phyloP scores from a whole-genome alignment of 2,888 invertebrate genomes.

The Nymphalis c-album region DNA sequence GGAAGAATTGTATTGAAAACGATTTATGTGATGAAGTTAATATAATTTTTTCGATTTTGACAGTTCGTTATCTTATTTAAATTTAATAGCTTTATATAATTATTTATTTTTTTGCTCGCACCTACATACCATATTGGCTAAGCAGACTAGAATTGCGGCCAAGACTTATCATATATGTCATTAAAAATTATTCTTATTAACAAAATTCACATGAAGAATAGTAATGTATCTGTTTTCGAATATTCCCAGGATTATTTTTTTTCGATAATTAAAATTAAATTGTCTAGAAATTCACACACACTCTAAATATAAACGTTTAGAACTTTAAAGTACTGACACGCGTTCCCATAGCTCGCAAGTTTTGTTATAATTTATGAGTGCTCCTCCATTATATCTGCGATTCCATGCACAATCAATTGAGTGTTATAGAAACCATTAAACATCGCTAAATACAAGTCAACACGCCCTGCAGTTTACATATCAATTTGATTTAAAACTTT shows the following conservation, averaged over 20 bases:
- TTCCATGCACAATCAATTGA: constrained; percentile 74
- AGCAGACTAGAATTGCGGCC: too few relatives aligned
- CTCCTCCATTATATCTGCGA: constrained; percentile 53
- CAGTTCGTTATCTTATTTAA: background rate
- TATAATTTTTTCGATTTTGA: background rate
- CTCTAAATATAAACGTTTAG: constrained; percentile 37
- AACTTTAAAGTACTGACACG: constrained; percentile 55
- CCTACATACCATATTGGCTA: too few relatives aligned
- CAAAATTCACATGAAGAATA: background rate
- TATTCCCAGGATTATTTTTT: background rate
- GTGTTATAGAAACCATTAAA: constrained; percentile 78
- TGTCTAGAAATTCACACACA: constrained; percentile 37
- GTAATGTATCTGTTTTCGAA: background rate
- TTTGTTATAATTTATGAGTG: constrained; percentile 58
- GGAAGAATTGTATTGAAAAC: constrained; percentile 29
- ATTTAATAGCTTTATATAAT: too few relatives aligned
- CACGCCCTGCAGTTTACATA: constrained; percentile 72
- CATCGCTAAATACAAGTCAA: constrained; percentile 62
- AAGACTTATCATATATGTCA: background rate
- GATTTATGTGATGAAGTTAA: background rate
- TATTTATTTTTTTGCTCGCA: too few relatives aligned
- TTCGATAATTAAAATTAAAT: constrained; percentile 4
- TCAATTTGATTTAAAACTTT: constrained; percentile 59
- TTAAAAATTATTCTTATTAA: background rate
- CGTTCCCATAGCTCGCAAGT: constrained; percentile 57